phyloP scores from a whole-genome alignment of 2,113 vertebrate genomes.

The Lagopus leucura region DNA sequence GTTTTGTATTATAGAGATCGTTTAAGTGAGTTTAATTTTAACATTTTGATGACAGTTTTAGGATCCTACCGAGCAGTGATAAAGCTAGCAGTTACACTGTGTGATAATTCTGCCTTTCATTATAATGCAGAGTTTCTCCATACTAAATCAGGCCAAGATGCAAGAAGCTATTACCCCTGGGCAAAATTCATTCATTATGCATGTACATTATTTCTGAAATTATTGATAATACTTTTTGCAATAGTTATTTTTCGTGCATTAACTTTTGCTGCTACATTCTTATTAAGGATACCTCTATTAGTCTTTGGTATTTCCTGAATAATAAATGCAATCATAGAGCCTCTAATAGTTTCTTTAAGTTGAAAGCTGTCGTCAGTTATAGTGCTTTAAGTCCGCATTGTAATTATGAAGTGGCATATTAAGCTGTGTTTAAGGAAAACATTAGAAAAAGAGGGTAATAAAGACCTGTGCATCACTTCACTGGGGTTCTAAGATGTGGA shows the following conservation, averaged over 20 bases:
- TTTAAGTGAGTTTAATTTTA: slow-evolving; percentile 64
- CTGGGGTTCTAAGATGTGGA: neutral
- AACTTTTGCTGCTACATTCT: slow-evolving; percentile 85
- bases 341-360: slow-evolving; percentile 22
- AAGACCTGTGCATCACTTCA: neutral
- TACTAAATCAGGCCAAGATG: slow-evolving; percentile 85
- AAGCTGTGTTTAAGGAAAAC: neutral
- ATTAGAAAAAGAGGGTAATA: neutral
- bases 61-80: slow-evolving; percentile 75
- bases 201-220: slow-evolving; percentile 90
- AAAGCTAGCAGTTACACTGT: slow-evolving; percentile 78
- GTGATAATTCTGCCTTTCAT: slow-evolving; percentile 86
- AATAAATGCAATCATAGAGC: slow-evolving; percentile 70
- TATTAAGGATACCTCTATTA: slow-evolving; percentile 88
- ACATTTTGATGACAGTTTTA: slow-evolving; percentile 79
- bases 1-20: slow-evolving; percentile 37
- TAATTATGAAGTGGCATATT: slow-evolving; percentile 17
- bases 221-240: slow-evolving; percentile 91
- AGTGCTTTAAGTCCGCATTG: slow-evolving; percentile 49
- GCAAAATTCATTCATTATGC: slow-evolving; percentile 91
- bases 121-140: slow-evolving; percentile 80
- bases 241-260: slow-evolving; percentile 91
- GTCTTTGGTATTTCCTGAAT: slow-evolving; percentile 77
- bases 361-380: slow-evolving; percentile 55
- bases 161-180: slow-evolving; percentile 86